Base-by-base conservation (phyloP, 2,113 vertebrate genomes). In the Piliocolobus tephrosceles region DNA sequence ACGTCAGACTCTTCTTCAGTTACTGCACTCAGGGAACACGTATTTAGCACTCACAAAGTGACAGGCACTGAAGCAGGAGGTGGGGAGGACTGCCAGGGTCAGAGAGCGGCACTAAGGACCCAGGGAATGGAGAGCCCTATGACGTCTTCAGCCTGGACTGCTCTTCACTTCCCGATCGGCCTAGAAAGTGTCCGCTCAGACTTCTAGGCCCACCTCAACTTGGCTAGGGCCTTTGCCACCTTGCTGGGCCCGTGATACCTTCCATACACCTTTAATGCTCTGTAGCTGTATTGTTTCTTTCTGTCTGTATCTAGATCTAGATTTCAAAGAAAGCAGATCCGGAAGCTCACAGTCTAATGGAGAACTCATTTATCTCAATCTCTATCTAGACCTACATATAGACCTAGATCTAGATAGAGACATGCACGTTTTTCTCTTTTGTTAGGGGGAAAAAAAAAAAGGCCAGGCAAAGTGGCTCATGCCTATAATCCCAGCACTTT, bases 1-100 rank as follows among this genome's bases (percentile, higher is more conserved):
- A 47, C 18, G 10, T 97, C 91, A 96, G 72, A 27, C 86, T 50
- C 58, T 22, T 95, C 95, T 96, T 92, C 66, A n/a, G 96, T 97
- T 92, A 95, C 96, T 45, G 61, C 16, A 12, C 78, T 85, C 85
- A 90, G 97, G 72, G 94, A 88, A 96, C 97, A 91, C 0, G 58
- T 18, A 78, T 7, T 92, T 88, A 96, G 58, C 85, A 93, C 94
- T 93, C 95, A 85, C 23, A 0, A 52, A 88, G 84, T 22, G 38
- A 50, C 64, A 50, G 64, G 88, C 9, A 1, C n/a, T 23, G 47
- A 88, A 61, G 72, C 13, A 45, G n/a, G 1, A 3, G 3, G 55
- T 27, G 25, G 8, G 8, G 52, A 68, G 40, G 32, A 76, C 25
- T 30, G 40, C 61, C 61, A 64, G 61, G 61, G 61, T 14, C 61